Evolutionary conservation across 2,797 vertebrate genomes (phyloP), one percentile per base, ranked within the genome.

Genomic region (Manis javanica): DNA sequence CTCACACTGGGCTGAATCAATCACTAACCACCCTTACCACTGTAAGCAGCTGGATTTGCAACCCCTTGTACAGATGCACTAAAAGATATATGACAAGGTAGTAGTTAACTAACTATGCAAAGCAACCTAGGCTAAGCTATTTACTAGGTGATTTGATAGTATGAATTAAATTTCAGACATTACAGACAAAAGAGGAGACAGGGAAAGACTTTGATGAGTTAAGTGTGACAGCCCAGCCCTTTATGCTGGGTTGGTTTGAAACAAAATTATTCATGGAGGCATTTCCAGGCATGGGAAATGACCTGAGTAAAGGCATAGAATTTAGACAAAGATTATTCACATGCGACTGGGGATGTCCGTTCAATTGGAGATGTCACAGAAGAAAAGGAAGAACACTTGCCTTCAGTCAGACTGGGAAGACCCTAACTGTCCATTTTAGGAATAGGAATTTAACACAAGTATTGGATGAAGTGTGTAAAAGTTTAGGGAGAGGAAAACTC

Each of bases 11-110:
- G 7, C 21, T 75, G 37, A 75, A 3, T 4, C 34, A 3, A 11
- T 57, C n/a, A 34, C 12, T 34, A 0, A 79, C 4, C 0, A 0
- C 59, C 18, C 19, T 61, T 6, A 39, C 7, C 49, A 29, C n/a
- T 24, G 16, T 0, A 51, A 5, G 8, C 11, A 26, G 64, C n/a
- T 37, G 11, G 7, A 31, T 75, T 75, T 71, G 3, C 12, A 87
- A 9, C 5, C 0, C 5, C 26, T 51, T 9, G 18, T 46, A 16
- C 11, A 57, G 55, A 81, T 14, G 31, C 13, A 5, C 11, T 37
- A 9, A 75, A 57, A 34, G 1, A 53, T 10, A 63, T 11, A 6
- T 0, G 19, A 57, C 15, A 66, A 2, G n/a, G 42, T 9, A 31
- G 1, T 21, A 39, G 23, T 49, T 34, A 18, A 74, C 26, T 34